These are phyloP conservation scores for Urechis unicinctus DNA, from an alignment of 2,888 invertebrate genomes.

Conservation along the genomic window DNA sequence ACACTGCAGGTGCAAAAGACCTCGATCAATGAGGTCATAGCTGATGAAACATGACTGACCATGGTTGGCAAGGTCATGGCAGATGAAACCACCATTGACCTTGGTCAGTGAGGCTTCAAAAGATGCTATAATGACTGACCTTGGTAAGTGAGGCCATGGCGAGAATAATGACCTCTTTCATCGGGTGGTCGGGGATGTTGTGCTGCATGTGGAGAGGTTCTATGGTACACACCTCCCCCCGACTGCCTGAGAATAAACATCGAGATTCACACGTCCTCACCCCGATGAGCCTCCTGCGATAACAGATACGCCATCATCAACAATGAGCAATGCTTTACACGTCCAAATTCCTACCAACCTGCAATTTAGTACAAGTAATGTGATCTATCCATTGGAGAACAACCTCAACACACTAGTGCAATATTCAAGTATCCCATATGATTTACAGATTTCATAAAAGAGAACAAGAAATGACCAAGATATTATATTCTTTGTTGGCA, in stretches of 20 bases:
- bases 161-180: slow-evolving; percentile 70
- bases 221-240: slow-evolving; percentile 82
- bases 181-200: slow-evolving; percentile 59
- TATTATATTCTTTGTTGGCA: neutral
- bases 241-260: slow-evolving; percentile 88
- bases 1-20: neutral
- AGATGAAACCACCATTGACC: too few species aligned
- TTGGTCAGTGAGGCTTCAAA: too few species aligned
- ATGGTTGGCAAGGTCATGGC: too few species aligned
- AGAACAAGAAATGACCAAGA: too few species aligned
- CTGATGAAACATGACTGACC: slow-evolving; percentile 57
- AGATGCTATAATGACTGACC: slow-evolving; percentile 50
- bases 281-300: slow-evolving; percentile 65
- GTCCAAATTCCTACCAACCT: too few species aligned
- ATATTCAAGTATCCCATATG: neutral
- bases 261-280: slow-evolving; percentile 82
- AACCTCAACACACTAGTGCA: too few species aligned
- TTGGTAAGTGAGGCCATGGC: slow-evolving; percentile 92
- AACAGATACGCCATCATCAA: too few species aligned
- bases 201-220: slow-evolving; percentile 62
- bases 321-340: too few species aligned
- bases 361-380: too few species aligned
- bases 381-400: too few species aligned
- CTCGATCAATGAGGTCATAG: neutral
- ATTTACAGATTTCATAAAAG: too few species aligned